phyloP scores from a whole-genome alignment of 2,797 vertebrate species.

The Artibeus lituratus region DNA sequence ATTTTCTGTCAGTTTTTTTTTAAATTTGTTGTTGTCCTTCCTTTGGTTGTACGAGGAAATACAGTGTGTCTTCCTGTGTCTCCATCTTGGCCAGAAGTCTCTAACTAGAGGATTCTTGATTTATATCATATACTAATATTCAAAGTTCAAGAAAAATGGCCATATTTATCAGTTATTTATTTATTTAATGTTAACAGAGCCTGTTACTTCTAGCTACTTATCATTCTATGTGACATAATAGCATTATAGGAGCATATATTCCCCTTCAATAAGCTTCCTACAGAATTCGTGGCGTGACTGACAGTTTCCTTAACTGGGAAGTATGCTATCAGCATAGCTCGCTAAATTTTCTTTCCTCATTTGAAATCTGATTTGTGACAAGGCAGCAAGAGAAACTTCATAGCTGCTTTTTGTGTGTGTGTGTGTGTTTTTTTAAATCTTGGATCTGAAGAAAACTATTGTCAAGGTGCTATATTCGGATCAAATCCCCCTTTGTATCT shows the following conservation, averaged over 20 bases:
- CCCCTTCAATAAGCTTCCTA: rapidly evolving
- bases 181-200: background rate
- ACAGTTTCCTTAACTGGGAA: background rate
- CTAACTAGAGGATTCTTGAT: too few relatives aligned
- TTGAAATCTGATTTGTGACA: background rate
- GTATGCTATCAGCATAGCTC: rapidly evolving
- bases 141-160: background rate
- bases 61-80: too few relatives aligned
- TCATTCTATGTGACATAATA: rapidly evolving
- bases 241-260: rapidly evolving
- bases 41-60: too few relatives aligned
- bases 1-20: too few relatives aligned
- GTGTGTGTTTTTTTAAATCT: background rate
- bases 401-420: background rate
- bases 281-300: rapidly evolving
- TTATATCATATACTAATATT: background rate
- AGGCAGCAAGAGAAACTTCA: background rate
- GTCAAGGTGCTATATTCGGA: background rate
- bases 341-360: background rate
- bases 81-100: too few relatives aligned
- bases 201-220: background rate
- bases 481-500: background rate
- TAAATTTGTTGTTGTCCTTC: too few relatives aligned
- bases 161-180: background rate
- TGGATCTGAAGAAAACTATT: background rate